Base-by-base conservation (phyloP, 2,797 vertebrate species). In the Dromococcyx pavoninus region DNA sequence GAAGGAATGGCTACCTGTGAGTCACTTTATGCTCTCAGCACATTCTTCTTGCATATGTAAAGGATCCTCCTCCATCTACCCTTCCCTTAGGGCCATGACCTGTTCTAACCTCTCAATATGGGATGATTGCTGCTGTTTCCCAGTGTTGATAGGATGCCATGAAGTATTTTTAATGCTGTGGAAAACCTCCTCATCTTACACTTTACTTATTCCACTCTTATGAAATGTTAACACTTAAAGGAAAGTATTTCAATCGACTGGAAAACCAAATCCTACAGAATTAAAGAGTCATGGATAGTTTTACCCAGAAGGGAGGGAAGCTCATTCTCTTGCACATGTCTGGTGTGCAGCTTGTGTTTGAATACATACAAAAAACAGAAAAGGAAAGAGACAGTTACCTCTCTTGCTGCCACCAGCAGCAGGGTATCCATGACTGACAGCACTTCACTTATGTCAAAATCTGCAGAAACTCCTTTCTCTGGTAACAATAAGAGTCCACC, bases 391-490 rank as follows among this genome's bases (percentile, higher is more conserved):
- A 18, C 41, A 56, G 39, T 97, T 97, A 99, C 99, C 98, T 99
- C 99, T 97, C 98, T 97, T 41, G 98, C 98, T 74, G 99, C 98
- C 76, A 99, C 99, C 10, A 98, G 97, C 2, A 99, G 97, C 90
- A 99, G 97, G 0, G 98, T 99, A 93, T 99, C 98, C 99, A 99
- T 99, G 91, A 99, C 99, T 1, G 98, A 98, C 15, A 99, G 96
- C 32, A 99, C 98, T 62, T 99, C 98, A 13, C 96, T 97, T 92
- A 98, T 98, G 94, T 99, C 98, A 94, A 98, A 98, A 94, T 98
- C 97, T 6, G 97, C 81, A 17, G 98, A 97, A 41, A 98, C 97
- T 30, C 98, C 98, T 96, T 99, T 99, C 67, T 99, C 99, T 27
- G 99, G 99, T 54, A 99, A 97, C 84, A 99, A 58, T 8, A 99